Conservation (phyloP, 2,888 invertebrate species). For the Drosophila parthenogenetica region DNA sequence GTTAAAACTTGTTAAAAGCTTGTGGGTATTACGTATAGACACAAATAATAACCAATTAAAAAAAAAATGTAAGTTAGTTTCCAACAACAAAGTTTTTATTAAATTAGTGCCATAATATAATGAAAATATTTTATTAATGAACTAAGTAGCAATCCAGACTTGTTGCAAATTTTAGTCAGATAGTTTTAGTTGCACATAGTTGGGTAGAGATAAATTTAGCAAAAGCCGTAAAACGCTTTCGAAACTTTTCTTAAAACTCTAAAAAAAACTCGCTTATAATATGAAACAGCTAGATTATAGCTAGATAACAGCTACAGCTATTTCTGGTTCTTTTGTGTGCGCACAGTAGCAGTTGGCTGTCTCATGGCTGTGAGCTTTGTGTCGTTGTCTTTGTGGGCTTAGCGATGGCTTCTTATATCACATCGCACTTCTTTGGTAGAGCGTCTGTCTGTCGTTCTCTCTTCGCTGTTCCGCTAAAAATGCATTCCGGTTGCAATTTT, state of each 20-base stretch:
- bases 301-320: background rate
- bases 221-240: background rate
- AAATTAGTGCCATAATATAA: too few relatives aligned
- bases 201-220: background rate
- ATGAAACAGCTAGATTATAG: background rate
- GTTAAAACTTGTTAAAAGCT: background rate
- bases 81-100: too few relatives aligned
- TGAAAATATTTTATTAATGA: too few relatives aligned
- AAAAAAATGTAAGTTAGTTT: too few relatives aligned
- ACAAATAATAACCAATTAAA: background rate
- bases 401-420: constrained; percentile 27
- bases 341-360: background rate
- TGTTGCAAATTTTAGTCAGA: too few relatives aligned
- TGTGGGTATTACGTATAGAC: background rate
- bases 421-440: constrained; percentile 26
- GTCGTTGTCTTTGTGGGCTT: constrained; percentile 18
- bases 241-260: background rate
- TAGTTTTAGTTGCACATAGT: too few relatives aligned
- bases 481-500: constrained; percentile 75
- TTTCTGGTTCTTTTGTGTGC: background rate
- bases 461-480: constrained; percentile 49
- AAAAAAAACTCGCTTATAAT: background rate
- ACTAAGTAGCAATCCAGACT: too few relatives aligned
- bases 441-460: constrained; percentile 9
- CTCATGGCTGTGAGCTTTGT: constrained; percentile 3